These are phyloP conservation scores for Murina feae DNA, from an alignment of 2,113 vertebrate genomes.

Conservation along the genomic window DNA sequence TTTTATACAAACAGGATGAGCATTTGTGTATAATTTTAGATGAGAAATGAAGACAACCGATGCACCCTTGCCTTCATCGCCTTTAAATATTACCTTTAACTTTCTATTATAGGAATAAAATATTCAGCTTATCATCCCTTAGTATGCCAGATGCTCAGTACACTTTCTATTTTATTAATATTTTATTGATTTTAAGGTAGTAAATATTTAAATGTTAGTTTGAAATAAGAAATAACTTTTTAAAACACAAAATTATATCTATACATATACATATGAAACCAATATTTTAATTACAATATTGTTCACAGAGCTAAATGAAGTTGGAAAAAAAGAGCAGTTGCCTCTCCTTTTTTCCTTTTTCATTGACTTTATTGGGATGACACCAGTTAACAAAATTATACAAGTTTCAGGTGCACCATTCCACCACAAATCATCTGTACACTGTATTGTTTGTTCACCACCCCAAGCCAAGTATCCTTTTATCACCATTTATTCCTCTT, in stretches of 20 bases:
- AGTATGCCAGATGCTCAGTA: background rate
- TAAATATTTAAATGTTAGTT: no score
- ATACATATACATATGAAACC: background rate
- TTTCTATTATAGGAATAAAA: background rate
- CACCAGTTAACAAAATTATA: no score
- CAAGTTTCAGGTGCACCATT: no score
- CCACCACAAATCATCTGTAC: no score
- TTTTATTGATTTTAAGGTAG: no score
- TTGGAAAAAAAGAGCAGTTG: background rate
- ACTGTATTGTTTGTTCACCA: no score
- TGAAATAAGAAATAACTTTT: no score
- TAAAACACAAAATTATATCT: no score
- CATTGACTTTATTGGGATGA: no score
- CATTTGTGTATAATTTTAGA: background rate
- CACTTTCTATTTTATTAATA: background rate
- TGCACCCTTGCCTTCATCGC: fast-evolving
- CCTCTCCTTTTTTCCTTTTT: background rate
- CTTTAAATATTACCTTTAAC: background rate
- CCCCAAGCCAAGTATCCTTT: no score
- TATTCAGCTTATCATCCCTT: background rate
- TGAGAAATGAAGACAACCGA: background rate
- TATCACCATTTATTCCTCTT: no score
- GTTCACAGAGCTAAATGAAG: constrained; percentile 28
- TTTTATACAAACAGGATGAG: background rate
- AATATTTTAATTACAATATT: constrained; percentile 35